Evolutionary conservation across 1,140 invertebrate species (phyloP), one percentile per base, ranked within the genome.

Genomic region (Neomicropteryx cornuta): DNA sequence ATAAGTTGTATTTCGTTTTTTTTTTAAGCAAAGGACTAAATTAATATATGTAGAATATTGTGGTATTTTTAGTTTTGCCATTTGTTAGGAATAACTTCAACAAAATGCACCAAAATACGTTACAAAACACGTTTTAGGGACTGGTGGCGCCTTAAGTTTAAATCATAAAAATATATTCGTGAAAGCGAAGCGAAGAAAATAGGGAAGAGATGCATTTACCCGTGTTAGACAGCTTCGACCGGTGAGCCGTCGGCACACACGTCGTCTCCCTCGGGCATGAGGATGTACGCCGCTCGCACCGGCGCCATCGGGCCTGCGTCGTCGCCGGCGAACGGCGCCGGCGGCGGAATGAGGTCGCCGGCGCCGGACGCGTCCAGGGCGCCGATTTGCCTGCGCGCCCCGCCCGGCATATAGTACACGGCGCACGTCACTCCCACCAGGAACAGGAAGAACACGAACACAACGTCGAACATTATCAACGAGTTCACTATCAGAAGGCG

Each of bases 401-500:
- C 50, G 4, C 62, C 63, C 3, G 81, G 83, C 55, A 84, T 70
- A 55, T 84, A 86, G 58, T 85, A 84, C 46, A 82, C 78, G 44
- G 85, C 66, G 52, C 83, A 86, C 41, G 81, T 83, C 39, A 86
- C 79, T 29, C 79, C 81, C 47, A 85, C 76, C 49, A 85, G 75
- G 62, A 86, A 86, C 50, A 86, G 70, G 64, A 86, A 86, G 65
- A 86, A 85, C 64, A 84, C 70, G 70, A 86, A 86, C 57, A 85
- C 82, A 56, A 84, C 73, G 66, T 86, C 81, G 73, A 86, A 86
- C 81, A 86, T 84, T 68, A 85, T 76, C 56, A 86, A 72, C 49
- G 81, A 84, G 66, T 86, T 85, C 64, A 84, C 73, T 70, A 79
- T 81, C 75, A 84, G 71, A 54, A 85, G 69, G 74, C 77, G 81